Conservation (phyloP, 1,140 invertebrate species). For the Microplitis demolitor region DNA sequence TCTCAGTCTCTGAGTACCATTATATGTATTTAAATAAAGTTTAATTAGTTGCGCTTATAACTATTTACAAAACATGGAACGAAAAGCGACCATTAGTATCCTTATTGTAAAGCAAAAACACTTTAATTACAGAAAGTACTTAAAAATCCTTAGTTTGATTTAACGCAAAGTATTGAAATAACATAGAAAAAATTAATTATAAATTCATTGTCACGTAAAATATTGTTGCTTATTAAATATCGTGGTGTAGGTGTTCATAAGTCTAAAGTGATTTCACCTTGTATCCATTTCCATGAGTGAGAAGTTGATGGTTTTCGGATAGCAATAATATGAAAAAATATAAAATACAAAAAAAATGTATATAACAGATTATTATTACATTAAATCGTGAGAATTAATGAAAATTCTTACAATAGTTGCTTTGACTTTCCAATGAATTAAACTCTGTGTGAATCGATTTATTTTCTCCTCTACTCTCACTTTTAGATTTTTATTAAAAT, state of each 20-base stretch:
- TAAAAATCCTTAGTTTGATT: too few species aligned
- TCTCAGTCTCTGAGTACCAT: too few species aligned
- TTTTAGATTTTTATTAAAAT: conserved; percentile 4
- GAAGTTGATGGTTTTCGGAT: conserved; percentile 7
- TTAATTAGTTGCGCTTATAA: too few species aligned
- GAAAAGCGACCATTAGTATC: too few species aligned
- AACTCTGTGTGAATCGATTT: conserved; percentile 6
- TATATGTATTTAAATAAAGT: too few species aligned
- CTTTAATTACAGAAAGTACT: too few species aligned
- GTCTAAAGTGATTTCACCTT: conserved; percentile 22
- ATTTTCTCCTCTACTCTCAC: conserved; percentile 6
- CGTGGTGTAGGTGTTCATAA: conserved; percentile 4
- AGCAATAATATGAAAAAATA: not conserved
- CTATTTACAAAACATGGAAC: too few species aligned
- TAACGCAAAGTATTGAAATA: too few species aligned
- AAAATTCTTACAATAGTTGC: not conserved
- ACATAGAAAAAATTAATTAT: not conserved
- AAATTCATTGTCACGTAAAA: not conserved
- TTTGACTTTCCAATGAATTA: not conserved
- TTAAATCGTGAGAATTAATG: not conserved
- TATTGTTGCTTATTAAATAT: not conserved
- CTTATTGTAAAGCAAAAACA: too few species aligned
- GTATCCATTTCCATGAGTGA: conserved; percentile 22
- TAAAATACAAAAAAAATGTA: too few species aligned
- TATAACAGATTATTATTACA: not conserved